Evolutionary conservation across 1,140 invertebrate species (phyloP).

Genomic region (Aradophagus sp.): DNA sequence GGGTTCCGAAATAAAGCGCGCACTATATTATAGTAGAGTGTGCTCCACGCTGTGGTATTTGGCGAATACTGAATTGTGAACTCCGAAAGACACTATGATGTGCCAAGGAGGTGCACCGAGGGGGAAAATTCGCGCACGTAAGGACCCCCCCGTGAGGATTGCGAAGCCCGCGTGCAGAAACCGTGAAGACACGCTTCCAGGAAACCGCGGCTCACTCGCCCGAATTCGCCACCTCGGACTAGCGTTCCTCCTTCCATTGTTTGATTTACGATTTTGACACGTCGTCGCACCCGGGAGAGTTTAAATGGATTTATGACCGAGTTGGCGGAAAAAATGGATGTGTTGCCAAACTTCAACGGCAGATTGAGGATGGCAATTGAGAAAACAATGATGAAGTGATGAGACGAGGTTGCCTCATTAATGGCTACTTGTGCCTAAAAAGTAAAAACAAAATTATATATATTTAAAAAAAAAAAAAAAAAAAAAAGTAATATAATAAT

Average conservation of each 20-base stretch:
- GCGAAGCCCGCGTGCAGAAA: constrained; percentile 69
- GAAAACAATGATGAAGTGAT: constrained; percentile 27
- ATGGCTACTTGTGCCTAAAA: no score
- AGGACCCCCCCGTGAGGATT: no score
- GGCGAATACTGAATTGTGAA: constrained; percentile 55
- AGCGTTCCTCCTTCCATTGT: constrained; percentile 42
- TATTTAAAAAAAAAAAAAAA: no score
- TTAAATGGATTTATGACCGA: constrained; percentile 16
- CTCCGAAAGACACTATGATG: constrained; percentile 57
- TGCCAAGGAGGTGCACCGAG: constrained; percentile 15
- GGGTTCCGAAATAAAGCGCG: no score
- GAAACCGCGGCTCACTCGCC: constrained; percentile 66
- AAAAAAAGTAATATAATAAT: no score
- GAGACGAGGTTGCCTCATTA: no score
- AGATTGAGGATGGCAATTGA: constrained; percentile 9
- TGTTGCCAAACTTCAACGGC: constrained; percentile 20
- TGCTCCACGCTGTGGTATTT: constrained; percentile 56
- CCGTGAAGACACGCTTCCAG: constrained; percentile 73
- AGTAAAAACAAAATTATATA: no score
- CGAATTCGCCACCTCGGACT: constrained; percentile 49
- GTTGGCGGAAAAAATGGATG: constrained; percentile 33
- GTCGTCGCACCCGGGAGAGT: neutral
- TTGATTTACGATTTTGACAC: constrained; percentile 35
- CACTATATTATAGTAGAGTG: no score
- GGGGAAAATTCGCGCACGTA: constrained; percentile 44